phyloP scores from a whole-genome alignment of 2,113 vertebrate genomes.

The Aegotheles bennettii region DNA sequence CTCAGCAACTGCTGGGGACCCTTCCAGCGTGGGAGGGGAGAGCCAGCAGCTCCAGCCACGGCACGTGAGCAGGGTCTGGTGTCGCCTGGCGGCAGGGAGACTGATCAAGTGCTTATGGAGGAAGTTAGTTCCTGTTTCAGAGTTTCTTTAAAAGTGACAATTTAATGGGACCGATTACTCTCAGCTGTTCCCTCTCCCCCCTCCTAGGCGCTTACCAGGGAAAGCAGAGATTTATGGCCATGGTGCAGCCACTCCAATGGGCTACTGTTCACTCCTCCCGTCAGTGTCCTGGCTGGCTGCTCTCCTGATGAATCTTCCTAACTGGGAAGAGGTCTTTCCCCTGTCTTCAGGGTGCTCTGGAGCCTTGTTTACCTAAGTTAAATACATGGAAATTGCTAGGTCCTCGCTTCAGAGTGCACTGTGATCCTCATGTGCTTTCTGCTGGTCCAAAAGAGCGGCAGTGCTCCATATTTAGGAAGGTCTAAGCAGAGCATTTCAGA shows the following conservation, averaged over 20 bases:
- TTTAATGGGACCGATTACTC: slow-evolving; percentile 32
- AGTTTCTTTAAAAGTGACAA: slow-evolving; percentile 9
- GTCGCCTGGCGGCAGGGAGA: neutral
- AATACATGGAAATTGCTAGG: neutral
- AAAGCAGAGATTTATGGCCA: neutral
- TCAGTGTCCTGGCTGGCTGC: neutral
- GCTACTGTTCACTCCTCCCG: neutral
- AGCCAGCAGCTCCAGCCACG: neutral
- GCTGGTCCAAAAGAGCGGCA: neutral
- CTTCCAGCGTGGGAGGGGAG: rapidly evolving
- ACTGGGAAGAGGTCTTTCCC: neutral
- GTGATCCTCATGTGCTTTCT: neutral
- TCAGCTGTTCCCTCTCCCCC: neutral
- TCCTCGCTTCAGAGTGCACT: rapidly evolving
- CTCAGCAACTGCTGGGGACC: neutral
- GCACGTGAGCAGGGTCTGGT: neutral
- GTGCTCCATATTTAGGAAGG: neutral
- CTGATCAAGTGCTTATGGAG: neutral
- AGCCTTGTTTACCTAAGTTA: neutral
- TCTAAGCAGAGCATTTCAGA: neutral
- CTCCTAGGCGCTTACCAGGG: neutral
- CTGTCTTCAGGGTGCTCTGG: neutral
- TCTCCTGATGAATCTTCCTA: neutral
- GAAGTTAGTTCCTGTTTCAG: neutral
- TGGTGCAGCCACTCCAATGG: neutral